A percentile compares a stretch with the other conserved stretches of the same genome.
Evolutionary conservation across 2,113 vertebrate genomes (phyloP).

Genomic region (Cathartes aura): DNA sequence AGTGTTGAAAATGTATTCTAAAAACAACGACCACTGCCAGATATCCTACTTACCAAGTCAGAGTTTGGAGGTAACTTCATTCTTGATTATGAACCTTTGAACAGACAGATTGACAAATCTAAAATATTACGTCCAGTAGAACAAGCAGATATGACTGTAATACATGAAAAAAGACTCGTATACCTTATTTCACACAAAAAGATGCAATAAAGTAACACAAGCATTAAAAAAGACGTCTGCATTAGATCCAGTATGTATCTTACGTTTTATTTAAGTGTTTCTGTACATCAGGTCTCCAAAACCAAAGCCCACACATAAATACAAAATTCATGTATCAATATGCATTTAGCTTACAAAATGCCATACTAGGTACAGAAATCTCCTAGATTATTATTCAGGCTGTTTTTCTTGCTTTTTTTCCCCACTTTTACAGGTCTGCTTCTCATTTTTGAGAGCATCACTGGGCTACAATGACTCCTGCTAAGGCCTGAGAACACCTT

Average conservation of each 20-base stretch:
- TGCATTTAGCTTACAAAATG: not conserved
- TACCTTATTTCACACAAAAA: not conserved
- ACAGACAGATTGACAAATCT: not conserved
- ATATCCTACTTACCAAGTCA: not conserved
- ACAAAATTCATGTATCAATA: not conserved
- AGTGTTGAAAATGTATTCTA: not conserved
- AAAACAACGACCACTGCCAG: not conserved
- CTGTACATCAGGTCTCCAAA: constrained; percentile 9
- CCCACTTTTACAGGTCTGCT: not conserved
- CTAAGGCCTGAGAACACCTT: not conserved
- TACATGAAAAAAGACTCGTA: not conserved
- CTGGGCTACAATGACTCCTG: not conserved
- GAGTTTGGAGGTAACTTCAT: not conserved
- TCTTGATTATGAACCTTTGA: not conserved
- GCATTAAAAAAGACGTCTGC: not conserved
- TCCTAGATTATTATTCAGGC: not conserved
- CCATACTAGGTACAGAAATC: not conserved
- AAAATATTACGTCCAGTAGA: not conserved
- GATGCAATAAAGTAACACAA: not conserved
- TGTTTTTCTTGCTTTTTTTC: not conserved
- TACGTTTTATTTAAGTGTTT: constrained; percentile 58
- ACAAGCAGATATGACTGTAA: not conserved
- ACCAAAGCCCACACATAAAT: constrained; percentile 4
- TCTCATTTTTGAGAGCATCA: not conserved
- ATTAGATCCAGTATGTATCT: not conserved